A percentile compares a stretch with the other conserved stretches of the same genome.
Conservation (phyloP, 92 coral and sea anemone species). For the Siderastrea radians region DNA sequence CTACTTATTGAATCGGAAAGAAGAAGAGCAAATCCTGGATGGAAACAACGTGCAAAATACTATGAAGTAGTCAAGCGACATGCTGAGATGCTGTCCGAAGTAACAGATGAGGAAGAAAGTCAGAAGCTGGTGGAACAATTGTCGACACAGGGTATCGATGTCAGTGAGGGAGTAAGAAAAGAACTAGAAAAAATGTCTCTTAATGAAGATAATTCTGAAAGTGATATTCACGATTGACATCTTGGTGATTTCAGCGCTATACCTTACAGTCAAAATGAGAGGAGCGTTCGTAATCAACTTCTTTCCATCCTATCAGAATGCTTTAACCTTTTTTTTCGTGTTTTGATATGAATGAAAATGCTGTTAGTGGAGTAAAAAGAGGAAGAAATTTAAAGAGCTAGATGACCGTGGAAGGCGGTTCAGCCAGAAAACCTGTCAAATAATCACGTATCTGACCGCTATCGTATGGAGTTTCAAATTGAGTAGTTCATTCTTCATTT, state of each 20-base stretch:
- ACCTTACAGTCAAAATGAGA: too few relatives aligned
- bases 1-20: constrained; percentile 53
- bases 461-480: too few relatives aligned
- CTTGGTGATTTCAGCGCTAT: neutral
- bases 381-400: too few relatives aligned
- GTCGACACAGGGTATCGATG: neutral
- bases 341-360: too few relatives aligned
- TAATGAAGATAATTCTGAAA: neutral
- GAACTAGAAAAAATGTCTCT: neutral
- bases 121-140: neutral
- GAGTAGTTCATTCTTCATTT: too few relatives aligned
- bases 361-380: too few relatives aligned
- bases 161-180: neutral
- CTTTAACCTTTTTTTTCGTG: too few relatives aligned
- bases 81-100: constrained; percentile 29
- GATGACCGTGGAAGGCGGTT: too few relatives aligned
- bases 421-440: too few relatives aligned
- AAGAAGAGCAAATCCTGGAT: constrained; percentile 43
- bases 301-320: too few relatives aligned
- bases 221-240: neutral
- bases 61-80: constrained; percentile 28
- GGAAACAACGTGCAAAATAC: constrained; percentile 33
- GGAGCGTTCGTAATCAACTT: too few relatives aligned
- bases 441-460: too few relatives aligned
- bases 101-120: neutral